Conservation (phyloP, 1,140 invertebrate genomes). For the Parapsyche elsis region DNA sequence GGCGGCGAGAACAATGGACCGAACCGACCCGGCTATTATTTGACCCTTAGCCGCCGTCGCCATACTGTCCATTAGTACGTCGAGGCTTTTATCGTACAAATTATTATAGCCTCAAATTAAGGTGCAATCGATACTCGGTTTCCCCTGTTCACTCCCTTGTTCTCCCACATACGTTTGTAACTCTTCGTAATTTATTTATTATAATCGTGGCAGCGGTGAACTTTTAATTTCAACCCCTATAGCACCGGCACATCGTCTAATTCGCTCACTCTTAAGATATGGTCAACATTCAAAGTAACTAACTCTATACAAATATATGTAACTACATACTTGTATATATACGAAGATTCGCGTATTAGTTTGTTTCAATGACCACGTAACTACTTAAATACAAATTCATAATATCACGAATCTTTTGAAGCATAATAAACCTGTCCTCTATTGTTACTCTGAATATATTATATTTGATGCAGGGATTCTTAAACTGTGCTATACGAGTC, state of each 20-base stretch:
- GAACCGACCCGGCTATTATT: neutral
- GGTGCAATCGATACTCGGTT: constrained; percentile 16
- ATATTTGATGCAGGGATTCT: no score
- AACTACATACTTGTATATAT: neutral
- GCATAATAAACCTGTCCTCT: no score
- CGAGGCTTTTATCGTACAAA: constrained; percentile 1
- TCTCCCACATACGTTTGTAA: neutral
- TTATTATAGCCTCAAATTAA: constrained; percentile 1
- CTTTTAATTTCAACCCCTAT: neutral
- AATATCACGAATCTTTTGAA: no score
- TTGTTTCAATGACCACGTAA: no score
- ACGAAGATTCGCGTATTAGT: neutral
- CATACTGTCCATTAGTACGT: neutral
- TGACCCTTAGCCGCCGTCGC: constrained; percentile 5
- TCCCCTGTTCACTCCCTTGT: neutral
- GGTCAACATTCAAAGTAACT: neutral
- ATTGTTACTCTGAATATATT: no score
- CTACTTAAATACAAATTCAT: no score
- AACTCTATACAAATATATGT: neutral
- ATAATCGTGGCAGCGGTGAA: no score
- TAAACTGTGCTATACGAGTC: no score
- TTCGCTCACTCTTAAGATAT: no score
- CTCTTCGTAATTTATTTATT: neutral
- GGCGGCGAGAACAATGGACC: constrained; percentile 11
- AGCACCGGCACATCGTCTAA: neutral